These are phyloP conservation scores for Meiosimyza platycephala DNA, from an alignment of 2,888 invertebrate species.

Conservation along the genomic window DNA sequence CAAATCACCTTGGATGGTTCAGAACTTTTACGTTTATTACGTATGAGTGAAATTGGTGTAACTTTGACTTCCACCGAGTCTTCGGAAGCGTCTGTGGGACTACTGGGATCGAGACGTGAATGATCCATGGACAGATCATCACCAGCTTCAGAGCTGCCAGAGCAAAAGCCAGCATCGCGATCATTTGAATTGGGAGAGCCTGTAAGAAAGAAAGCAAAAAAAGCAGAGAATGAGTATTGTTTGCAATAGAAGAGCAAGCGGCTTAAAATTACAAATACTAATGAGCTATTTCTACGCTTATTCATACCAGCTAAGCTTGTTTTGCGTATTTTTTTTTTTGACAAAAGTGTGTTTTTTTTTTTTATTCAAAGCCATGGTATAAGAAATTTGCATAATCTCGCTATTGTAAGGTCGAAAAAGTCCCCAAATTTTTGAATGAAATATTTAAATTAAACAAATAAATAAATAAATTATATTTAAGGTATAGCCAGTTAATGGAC, in stretches of 20 bases:
- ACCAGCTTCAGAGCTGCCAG: slow-evolving; percentile 71
- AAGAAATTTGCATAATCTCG: slow-evolving; percentile 28
- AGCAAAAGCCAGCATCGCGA: slow-evolving; percentile 79
- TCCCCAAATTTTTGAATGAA: neutral
- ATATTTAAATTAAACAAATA: slow-evolving; percentile 17
- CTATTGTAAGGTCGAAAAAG: slow-evolving; percentile 10
- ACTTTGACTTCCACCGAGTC: slow-evolving; percentile 76
- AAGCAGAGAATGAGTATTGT: slow-evolving; percentile 2
- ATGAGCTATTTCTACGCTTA: neutral
- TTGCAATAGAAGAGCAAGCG: neutral
- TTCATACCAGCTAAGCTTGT: too few relatives aligned
- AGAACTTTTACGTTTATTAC: slow-evolving; percentile 76
- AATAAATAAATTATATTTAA: slow-evolving; percentile 7
- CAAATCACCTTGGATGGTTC: slow-evolving; percentile 74
- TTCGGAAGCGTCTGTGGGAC: slow-evolving; percentile 75
- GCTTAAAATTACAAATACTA: neutral
- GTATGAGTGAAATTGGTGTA: slow-evolving; percentile 69
- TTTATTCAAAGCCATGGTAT: too few relatives aligned
- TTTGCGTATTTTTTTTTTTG: slow-evolving; percentile 7
- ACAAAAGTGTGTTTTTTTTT: slow-evolving; percentile 18
- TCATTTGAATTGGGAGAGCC: slow-evolving; percentile 65
- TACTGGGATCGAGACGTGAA: slow-evolving; percentile 68
- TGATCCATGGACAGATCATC: slow-evolving; percentile 72
- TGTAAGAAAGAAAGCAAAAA: slow-evolving; percentile 50
- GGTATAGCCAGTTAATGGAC: neutral